Evolutionary conservation across 1,140 invertebrate species (phyloP).

Genomic region (Bombus picipes): DNA sequence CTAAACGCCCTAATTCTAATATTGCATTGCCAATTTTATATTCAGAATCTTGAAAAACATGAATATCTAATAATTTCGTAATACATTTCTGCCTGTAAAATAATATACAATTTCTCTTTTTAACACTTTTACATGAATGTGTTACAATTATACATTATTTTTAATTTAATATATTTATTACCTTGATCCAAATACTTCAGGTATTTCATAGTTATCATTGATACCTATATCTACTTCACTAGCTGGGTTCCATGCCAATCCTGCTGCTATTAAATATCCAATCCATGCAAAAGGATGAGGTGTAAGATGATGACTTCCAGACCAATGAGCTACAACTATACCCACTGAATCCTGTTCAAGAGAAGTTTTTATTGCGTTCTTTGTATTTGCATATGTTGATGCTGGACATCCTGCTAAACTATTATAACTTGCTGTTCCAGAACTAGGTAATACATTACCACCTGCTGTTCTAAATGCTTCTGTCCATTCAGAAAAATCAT

Average conservation of each 20-base stretch:
- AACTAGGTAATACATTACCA: slow-evolving; percentile 85
- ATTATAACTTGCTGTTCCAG: slow-evolving; percentile 87
- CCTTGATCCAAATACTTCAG: slow-evolving; percentile 66
- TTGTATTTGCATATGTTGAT: slow-evolving; percentile 86
- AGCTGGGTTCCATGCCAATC: slow-evolving; percentile 86
- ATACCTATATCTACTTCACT: slow-evolving; percentile 80
- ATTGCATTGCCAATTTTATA: slow-evolving; percentile 84
- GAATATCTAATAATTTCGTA: slow-evolving; percentile 84
- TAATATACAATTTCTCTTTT: neutral
- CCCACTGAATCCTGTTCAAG: slow-evolving; percentile 84
- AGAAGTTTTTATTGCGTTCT: slow-evolving; percentile 84
- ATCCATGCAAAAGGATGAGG: slow-evolving; percentile 87
- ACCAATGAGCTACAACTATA: slow-evolving; percentile 87
- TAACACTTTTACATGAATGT: neutral
- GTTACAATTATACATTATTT: neutral
- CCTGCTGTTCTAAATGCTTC: slow-evolving; percentile 83
- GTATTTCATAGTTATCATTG: slow-evolving; percentile 74
- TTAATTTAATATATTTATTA: slow-evolving; percentile 46
- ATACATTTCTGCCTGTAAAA: slow-evolving; percentile 77
- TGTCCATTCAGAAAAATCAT: slow-evolving; percentile 86
- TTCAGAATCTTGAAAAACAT: slow-evolving; percentile 84
- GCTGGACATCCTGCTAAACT: slow-evolving; percentile 87
- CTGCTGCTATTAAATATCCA: slow-evolving; percentile 86
- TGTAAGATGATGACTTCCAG: slow-evolving; percentile 86
- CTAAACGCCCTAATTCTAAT: slow-evolving; percentile 85